Base-by-base conservation (phyloP, 2,113 vertebrate species). In the Cavia aperea region DNA sequence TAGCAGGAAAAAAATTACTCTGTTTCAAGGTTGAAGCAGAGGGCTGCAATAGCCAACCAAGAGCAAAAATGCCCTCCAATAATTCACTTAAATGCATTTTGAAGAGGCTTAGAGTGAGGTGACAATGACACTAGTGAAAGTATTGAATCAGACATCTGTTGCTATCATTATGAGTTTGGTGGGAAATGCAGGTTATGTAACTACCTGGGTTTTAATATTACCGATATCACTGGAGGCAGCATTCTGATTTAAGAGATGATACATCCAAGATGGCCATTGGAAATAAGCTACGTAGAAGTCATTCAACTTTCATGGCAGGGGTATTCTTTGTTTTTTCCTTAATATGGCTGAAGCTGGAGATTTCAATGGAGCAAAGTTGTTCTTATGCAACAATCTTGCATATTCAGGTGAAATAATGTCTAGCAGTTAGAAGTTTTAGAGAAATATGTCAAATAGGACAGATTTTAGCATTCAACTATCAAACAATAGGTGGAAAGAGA, bases 361-460 rank as follows among this genome's bases (percentile, higher is more conserved):
- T 43, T 62, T 24, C 75, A 73, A 6, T 43, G 56, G 33, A 16
- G 72, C 12, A 75, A 15, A 54, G 46, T 83, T 92, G 88, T 66
- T 88, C 70, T 87, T 60, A 63, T 0, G 29, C 9, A 88, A 54
- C 24, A 18, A 43, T 62, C 21, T 60, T 85, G 2, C 3, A 24
- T 16, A 43, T 51, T 21, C 49, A 78, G 46, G 3, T 73, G 73
- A 90, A 62, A 51, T 66, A 68, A 36, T 78, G 15, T 78, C 26
- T 62, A 21, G 14, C 24, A 91, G 87, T 23, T 84, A 89, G 49
- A 93, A 79, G 82, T 72, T 78, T 92, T 87, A 88, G 15, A 16
- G 33, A n/a, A 54, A 96, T 90, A 16, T 56, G 18, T 21, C 23
- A 82, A 31, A 39, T 33, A 36, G 13, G 78, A 92, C 39, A 66